phyloP scores from a whole-genome alignment of 2,113 vertebrate genomes.

The Antigone vipio region DNA sequence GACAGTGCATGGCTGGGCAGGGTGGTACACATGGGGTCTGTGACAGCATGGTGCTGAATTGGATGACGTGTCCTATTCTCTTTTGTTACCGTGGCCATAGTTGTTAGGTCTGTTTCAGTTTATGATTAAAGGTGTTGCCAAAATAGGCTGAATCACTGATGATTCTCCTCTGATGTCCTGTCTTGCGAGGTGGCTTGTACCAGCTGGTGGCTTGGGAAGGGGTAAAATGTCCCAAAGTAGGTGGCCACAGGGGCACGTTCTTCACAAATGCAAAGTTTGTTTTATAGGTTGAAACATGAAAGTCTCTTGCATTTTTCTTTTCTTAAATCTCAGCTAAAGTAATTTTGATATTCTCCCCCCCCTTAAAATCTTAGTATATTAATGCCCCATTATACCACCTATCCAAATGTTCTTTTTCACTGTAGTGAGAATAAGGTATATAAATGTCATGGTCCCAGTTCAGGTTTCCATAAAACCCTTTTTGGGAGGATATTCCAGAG shows the following conservation, averaged over 20 bases:
- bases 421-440: neutral
- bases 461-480: neutral
- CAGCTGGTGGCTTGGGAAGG: neutral
- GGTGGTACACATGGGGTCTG: neutral
- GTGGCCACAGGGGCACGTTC: neutral
- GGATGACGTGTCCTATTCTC: neutral
- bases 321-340: neutral
- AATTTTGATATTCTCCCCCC: neutral
- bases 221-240: neutral
- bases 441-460: neutral
- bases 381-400: neutral
- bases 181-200: neutral
- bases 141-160: neutral
- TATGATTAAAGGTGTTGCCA: neutral
- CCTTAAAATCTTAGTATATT: neutral
- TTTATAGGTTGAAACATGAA: neutral
- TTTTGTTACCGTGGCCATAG: neutral
- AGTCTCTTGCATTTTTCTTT: neutral
- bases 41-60: neutral
- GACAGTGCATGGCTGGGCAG: accelerated
- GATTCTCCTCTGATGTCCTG: neutral
- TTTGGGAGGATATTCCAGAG: neutral
- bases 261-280: neutral
- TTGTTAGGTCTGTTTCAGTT: neutral
- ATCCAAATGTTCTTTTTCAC: neutral